Evolutionary conservation across 2,113 vertebrate species (phyloP).

Genomic region (Ancistrus triradiatus): DNA sequence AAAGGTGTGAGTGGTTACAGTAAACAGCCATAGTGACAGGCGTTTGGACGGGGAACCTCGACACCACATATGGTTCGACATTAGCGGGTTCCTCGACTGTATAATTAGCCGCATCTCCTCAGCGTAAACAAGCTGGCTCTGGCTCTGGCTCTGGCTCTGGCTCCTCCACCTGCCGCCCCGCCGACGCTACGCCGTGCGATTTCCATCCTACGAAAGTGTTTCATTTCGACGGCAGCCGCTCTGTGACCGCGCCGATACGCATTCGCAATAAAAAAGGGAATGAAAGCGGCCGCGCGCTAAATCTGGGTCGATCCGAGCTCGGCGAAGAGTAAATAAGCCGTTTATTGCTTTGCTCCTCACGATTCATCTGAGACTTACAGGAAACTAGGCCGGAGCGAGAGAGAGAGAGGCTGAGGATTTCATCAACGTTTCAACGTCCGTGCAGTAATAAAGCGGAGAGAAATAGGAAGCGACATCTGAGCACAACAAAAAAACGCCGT

Average conservation of each 20-base stretch:
- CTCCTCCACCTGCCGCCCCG: neutral
- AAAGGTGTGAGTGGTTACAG: no score
- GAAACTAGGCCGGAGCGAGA: constrained; percentile 48
- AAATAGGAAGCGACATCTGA: neutral
- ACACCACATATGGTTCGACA: constrained; percentile 18
- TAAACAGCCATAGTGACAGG: neutral
- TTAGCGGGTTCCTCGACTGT: constrained; percentile 1
- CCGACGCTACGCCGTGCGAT: no score
- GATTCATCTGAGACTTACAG: constrained; percentile 46
- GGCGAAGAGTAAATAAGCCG: constrained; percentile 65
- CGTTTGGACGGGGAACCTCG: no score
- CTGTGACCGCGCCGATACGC: neutral
- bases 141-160: neutral
- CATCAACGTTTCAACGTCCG: constrained; percentile 2
- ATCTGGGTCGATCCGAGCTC: constrained; percentile 33
- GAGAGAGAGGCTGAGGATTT: constrained; percentile 28
- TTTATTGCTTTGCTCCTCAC: constrained; percentile 66
- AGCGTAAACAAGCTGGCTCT: constrained; percentile 6
- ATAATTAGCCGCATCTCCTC: constrained; percentile 22
- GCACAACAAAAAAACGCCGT: no score
- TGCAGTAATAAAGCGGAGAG: constrained; percentile 2
- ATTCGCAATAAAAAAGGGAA: constrained; percentile 37
- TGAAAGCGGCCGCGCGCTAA: constrained; percentile 17
- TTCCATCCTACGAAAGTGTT: constrained; percentile 7
- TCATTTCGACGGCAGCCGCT: constrained; percentile 10